Evolutionary conservation across 2,113 vertebrate genomes (phyloP).

Genomic region (Ciconia maguari): DNA sequence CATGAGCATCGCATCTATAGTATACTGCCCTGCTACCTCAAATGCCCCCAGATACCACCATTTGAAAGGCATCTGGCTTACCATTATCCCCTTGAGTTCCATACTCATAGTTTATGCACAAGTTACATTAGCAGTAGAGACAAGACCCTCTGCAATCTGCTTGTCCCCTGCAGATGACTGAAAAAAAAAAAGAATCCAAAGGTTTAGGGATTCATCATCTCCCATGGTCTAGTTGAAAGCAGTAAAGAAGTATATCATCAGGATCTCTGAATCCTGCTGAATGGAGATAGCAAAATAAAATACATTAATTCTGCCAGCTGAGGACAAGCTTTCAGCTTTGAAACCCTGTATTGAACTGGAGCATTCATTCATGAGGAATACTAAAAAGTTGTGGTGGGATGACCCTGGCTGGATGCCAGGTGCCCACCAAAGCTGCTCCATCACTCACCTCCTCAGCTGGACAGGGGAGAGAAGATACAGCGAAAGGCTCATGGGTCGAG

Average conservation of each 20-base stretch:
- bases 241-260: not conserved
- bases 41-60: not conserved
- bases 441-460: too few species aligned
- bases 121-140: not conserved
- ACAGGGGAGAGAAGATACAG: too few species aligned
- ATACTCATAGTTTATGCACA: not conserved
- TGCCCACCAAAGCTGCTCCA: too few species aligned
- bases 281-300: not conserved
- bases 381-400: not conserved
- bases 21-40: not conserved
- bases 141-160: not conserved
- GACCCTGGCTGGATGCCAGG: too few species aligned
- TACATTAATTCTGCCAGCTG: not conserved
- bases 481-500: too few species aligned
- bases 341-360: not conserved
- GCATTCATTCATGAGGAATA: not conserved
- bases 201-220: not conserved
- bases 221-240: not conserved
- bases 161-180: not conserved
- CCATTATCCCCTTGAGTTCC: not conserved
- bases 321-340: not conserved
- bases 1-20: not conserved
- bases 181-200: not conserved
- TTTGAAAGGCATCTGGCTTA: not conserved
- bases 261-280: not conserved